Evolutionary conservation across 2,113 vertebrate genomes (phyloP).

Genomic region (Malurus melanocephalus): DNA sequence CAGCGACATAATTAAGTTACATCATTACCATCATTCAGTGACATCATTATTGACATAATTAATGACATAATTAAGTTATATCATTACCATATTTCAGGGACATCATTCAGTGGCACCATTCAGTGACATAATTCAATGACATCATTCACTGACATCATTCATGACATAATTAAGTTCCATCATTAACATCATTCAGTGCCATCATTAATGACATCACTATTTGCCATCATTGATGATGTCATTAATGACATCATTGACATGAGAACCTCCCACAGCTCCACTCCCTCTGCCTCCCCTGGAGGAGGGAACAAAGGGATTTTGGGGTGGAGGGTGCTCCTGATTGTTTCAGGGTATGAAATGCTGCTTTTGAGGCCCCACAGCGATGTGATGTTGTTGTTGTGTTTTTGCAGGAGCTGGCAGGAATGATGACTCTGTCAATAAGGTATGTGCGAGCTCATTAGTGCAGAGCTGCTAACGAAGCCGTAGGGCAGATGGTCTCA

Average conservation of each 20-base stretch:
- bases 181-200: no score
- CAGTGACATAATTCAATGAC: no score
- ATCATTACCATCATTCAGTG: no score
- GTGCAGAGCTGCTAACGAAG: background rate
- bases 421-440: background rate
- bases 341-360: background rate
- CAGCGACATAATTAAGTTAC: no score
- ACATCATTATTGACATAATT: no score
- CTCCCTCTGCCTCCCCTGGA: background rate
- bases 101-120: no score
- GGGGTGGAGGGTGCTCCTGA: rapidly evolving
- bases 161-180: no score
- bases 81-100: no score
- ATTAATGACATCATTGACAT: background rate
- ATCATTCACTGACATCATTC: no score
- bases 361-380: background rate
- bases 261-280: background rate
- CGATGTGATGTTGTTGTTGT: background rate
- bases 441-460: background rate
- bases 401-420: slow-evolving; percentile 31
- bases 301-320: background rate
- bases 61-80: no score
- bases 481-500: background rate
- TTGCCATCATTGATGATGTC: no score
- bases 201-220: no score